Base-by-base conservation (phyloP, 2,888 invertebrate species). In the Caenorhabditis wallacei region DNA sequence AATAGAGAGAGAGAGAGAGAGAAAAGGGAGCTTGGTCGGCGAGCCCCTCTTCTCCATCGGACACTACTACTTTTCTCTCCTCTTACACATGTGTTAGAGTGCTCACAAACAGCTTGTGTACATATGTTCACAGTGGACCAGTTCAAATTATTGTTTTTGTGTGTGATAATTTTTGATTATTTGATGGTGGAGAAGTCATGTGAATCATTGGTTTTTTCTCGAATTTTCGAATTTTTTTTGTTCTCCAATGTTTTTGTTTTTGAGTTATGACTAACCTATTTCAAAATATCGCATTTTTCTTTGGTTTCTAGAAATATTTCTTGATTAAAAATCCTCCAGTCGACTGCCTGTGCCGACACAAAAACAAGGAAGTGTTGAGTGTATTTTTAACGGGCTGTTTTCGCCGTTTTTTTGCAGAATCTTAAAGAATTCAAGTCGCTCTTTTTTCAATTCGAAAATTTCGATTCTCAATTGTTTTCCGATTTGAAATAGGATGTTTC, bases 31-130 rank as follows among this genome's bases (percentile, higher is more conserved):
- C 59, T 22, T 35, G 63, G 30, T 26, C 53, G 37, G 18, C 4
- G 30, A 30, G 18, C 53, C 24, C 22, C 35, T 13, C 30, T 2
- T 30, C 30, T n/a, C 13, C 53, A 16, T 2, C 51, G 64, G 63
- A 63, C 51, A 66, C 66, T 66, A 66, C 66, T 66, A 66, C 53
- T 66, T 66, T 66, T 18, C 59, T 48, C 46, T 51, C 20, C n/a
- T 40, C 66, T 18, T 7, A 63, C 51, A 64, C 35, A 30, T 35
- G 11, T 64, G 51, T 63, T 24, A n/a, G 63, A 18, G 43, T 64
- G 51, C 64, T 51, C 64, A 18, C 40, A 54, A 53, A 18, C 48
- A 18, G 48, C n/a, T n/a, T 22, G 61, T 66, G 51, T 66, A 66
- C 53, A 66, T 53, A 53, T 66, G 66, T 66, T 66, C 51, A 66